phyloP scores from a whole-genome alignment of 2,113 vertebrate genomes.

The Sturnus vulgaris region DNA sequence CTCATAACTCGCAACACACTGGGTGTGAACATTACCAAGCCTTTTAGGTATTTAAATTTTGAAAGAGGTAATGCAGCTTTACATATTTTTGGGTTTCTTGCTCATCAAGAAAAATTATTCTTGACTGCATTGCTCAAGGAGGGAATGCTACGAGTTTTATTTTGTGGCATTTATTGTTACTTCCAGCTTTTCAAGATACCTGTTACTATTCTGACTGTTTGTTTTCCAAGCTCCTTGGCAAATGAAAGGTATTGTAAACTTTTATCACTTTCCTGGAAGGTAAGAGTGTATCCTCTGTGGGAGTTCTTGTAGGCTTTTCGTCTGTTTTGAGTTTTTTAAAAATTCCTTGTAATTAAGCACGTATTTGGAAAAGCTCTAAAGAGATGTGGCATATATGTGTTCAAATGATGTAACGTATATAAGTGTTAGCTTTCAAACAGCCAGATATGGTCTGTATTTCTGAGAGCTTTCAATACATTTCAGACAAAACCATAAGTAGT shows the following conservation, averaged over 20 bases:
- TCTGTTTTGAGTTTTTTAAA: neutral
- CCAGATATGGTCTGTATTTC: neutral
- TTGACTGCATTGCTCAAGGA: neutral
- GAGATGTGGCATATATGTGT: neutral
- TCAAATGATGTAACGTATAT: neutral
- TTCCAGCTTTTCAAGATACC: neutral
- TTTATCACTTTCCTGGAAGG: neutral
- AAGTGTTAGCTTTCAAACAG: neutral
- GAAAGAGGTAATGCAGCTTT: slow-evolving; percentile 28
- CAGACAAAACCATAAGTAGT: neutral
- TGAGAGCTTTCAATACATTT: neutral
- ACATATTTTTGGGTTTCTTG: neutral
- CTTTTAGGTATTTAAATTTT: slow-evolving; percentile 47
- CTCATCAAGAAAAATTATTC: slow-evolving; percentile 30
- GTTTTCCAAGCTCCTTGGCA: neutral
- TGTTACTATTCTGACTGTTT: neutral
- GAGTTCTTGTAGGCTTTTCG: neutral
- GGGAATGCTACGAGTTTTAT: slow-evolving; percentile 7
- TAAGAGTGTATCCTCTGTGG: neutral
- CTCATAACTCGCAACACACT: slow-evolving; percentile 4
- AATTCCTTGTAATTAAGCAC: neutral
- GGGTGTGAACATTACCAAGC: slow-evolving; percentile 20
- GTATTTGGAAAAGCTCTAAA: neutral
- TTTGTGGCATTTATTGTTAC: slow-evolving; percentile 20
- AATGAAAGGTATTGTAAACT: neutral